Evolutionary conservation across 1,140 invertebrate species (phyloP).

Genomic region (Drosophila insularis): DNA sequence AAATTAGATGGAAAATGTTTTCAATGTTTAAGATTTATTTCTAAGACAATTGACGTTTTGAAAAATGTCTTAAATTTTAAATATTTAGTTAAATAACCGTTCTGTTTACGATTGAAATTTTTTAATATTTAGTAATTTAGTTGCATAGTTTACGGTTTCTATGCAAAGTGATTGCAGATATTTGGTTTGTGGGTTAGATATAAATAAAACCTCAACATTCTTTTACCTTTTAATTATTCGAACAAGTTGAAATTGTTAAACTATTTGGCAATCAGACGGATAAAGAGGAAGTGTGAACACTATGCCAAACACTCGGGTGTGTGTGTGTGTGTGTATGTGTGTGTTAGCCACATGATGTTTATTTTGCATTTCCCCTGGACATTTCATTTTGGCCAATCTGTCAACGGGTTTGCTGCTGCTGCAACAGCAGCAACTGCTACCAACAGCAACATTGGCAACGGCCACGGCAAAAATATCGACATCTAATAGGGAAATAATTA

Average conservation of each 20-base stretch:
- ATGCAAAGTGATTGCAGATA: too few species aligned
- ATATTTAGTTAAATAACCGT: too few species aligned
- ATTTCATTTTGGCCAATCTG: slow-evolving; percentile 35
- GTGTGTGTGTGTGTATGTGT: background rate
- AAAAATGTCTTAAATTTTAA: too few species aligned
- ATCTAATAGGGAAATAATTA: slow-evolving; percentile 68
- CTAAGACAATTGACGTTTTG: too few species aligned
- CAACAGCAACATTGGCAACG: background rate
- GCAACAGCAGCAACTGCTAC: slow-evolving; percentile 15
- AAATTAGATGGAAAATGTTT: too few species aligned
- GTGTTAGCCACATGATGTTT: slow-evolving; percentile 4
- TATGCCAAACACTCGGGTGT: background rate
- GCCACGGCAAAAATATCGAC: slow-evolving; percentile 11
- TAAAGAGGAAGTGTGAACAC: background rate
- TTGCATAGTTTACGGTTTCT: too few species aligned
- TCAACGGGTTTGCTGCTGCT: slow-evolving; percentile 39
- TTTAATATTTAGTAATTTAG: too few species aligned
- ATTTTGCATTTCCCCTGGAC: background rate
- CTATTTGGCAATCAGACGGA: background rate
- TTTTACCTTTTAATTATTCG: too few species aligned
- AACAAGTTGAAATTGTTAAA: background rate
- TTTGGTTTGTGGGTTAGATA: too few species aligned
- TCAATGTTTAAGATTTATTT: too few species aligned
- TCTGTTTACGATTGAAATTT: too few species aligned
- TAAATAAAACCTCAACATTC: too few species aligned